These are phyloP conservation scores for Cochlearius cochlearius DNA, from an alignment of 2,113 vertebrate species.

Conservation along the genomic window DNA sequence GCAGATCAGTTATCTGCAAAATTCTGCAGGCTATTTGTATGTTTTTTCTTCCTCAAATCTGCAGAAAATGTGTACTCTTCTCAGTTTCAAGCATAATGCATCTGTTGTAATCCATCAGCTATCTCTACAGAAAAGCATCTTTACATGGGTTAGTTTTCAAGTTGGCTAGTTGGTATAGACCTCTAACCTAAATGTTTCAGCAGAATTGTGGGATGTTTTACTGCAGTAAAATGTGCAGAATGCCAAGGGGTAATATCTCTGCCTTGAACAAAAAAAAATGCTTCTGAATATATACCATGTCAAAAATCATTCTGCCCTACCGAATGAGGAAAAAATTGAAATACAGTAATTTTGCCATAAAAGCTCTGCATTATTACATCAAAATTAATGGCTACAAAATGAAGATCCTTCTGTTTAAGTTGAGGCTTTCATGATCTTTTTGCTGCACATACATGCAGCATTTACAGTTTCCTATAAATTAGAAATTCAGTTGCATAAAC, in stretches of 20 bases:
- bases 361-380: background rate
- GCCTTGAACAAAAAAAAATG: background rate
- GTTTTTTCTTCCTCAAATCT: background rate
- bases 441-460: background rate
- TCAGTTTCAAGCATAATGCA: background rate
- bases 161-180: background rate
- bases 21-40: too few relatives aligned
- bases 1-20: background rate
- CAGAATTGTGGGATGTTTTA: background rate
- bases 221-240: background rate
- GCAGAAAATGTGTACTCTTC: background rate
- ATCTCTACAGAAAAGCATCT: background rate
- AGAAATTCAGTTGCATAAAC: background rate
- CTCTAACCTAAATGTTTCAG: background rate
- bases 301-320: background rate
- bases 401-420: background rate
- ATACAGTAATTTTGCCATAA: fast-evolving
- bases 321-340: background rate
- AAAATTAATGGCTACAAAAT: background rate
- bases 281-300: background rate
- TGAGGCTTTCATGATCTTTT: background rate
- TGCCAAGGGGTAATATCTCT: background rate
- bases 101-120: background rate
- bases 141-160: fast-evolving
- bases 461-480: background rate